Evolutionary conservation across 92 coral and sea anemone genomes (phyloP), one percentile per base, ranked within the genome.

Genomic region (Palythoa heliodiscus): DNA sequence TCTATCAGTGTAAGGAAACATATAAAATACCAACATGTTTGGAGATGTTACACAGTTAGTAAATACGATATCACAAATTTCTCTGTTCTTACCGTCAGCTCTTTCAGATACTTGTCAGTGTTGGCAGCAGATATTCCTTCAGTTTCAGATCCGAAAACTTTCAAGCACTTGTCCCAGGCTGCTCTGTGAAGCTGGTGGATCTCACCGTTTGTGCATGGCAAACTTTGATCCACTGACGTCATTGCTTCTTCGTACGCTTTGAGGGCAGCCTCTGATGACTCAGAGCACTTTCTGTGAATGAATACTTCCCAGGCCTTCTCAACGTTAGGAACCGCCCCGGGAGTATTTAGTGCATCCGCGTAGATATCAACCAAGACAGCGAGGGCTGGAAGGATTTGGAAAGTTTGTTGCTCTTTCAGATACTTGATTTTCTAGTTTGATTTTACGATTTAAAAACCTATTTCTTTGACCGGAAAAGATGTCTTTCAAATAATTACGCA

Each of bases 271-370:
- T 0, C 35, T 29, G 35, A 29, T 29, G 35, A 29, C 35, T 29
- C 35, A 29, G 35, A 29, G 35, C 35, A 29, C 35, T 29, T 29
- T 0, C 35, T 29, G 35, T 29, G 35, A 29, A 29, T 29, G 35
- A 29, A 29, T 29, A 29, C 35, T 61, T 90, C 92, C 98, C 98
- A 94, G 13, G 95, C 91, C 48, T 86, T 74, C 75, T 94, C 91
- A 52, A 94, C 67, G 55, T 90, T 91, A 2, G 98, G 98, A 64
- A 93, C 88, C 66, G 91, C 87, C 23, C 92, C 93, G 1, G 97
- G 95, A 48, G 89, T 87, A 77, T 93, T 93, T 76, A 92, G 90
- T 1, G 97, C 91, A 12, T 86, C 86, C 37, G 91, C 93, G 40
- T 87, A 93, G 5, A 86, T 85, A 23, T 88, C 83, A 37, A 88